These are phyloP conservation scores for Drosophila lacertosa DNA, from an alignment of 1,140 invertebrate species.

Conservation along the genomic window DNA sequence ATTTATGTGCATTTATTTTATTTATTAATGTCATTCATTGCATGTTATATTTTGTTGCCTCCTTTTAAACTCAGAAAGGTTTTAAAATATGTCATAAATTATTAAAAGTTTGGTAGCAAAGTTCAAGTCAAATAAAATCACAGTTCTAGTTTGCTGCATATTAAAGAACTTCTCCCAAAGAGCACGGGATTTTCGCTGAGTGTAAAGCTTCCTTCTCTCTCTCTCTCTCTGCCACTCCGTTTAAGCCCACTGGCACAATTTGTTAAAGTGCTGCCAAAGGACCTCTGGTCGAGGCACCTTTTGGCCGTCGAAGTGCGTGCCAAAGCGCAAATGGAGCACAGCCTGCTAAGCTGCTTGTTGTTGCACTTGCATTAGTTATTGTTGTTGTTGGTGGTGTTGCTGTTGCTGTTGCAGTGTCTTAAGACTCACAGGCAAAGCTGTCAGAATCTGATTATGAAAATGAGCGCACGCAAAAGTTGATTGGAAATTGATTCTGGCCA, in stretches of 20 bases:
- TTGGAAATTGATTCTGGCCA: constrained; percentile 1
- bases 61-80: no score
- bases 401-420: background rate
- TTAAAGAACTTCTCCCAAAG: no score
- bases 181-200: background rate
- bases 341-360: constrained; percentile 3
- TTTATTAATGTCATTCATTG: no score
- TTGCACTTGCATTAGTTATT: no score
- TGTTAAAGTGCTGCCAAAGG: constrained; percentile 63
- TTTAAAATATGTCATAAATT: no score
- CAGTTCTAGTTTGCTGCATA: no score
- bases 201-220: background rate
- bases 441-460: constrained; percentile 18
- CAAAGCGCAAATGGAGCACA: constrained; percentile 14
- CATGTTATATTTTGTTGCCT: no score
- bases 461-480: background rate
- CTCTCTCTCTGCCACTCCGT: background rate
- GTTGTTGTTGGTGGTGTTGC: no score
- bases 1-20: no score
- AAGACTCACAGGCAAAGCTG: constrained; percentile 2
- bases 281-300: constrained; percentile 21
- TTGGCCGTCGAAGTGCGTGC: constrained; percentile 22
- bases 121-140: no score
- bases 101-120: no score
- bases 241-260: constrained; percentile 61